phyloP scores from a whole-genome alignment of 2,113 vertebrate genomes.

The Alligator mississippiensis region DNA sequence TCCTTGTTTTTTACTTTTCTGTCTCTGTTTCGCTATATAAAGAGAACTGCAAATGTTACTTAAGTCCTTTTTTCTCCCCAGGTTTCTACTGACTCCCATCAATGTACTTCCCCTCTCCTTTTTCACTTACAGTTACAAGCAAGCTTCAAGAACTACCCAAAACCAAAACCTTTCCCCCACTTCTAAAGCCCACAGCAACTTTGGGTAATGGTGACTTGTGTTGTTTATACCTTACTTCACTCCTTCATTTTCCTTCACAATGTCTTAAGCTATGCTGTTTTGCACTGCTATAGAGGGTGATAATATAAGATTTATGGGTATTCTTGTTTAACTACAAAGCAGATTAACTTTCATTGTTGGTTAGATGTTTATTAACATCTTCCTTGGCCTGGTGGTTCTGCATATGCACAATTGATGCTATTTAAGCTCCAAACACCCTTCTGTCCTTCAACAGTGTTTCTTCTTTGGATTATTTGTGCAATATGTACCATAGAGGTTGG shows the following conservation, averaged over 20 bases:
- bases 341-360: neutral
- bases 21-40: too few species aligned
- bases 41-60: too few species aligned
- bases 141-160: too few species aligned
- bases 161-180: too few species aligned
- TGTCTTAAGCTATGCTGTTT: neutral
- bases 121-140: too few species aligned
- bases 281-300: neutral
- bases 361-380: neutral
- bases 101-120: too few species aligned
- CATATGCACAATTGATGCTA: neutral
- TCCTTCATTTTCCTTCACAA: neutral
- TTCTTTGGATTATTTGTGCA: neutral
- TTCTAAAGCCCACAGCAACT: neutral
- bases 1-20: too few species aligned
- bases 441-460: neutral
- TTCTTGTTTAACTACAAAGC: neutral
- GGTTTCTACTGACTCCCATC: too few species aligned
- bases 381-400: neutral
- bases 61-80: too few species aligned
- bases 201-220: neutral
- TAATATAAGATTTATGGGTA: neutral
- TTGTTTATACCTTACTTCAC: neutral
- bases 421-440: neutral
- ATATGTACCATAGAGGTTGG: neutral